phyloP scores from a whole-genome alignment of 2,888 invertebrate genomes.

The Scotopteryx bipunctaria region DNA sequence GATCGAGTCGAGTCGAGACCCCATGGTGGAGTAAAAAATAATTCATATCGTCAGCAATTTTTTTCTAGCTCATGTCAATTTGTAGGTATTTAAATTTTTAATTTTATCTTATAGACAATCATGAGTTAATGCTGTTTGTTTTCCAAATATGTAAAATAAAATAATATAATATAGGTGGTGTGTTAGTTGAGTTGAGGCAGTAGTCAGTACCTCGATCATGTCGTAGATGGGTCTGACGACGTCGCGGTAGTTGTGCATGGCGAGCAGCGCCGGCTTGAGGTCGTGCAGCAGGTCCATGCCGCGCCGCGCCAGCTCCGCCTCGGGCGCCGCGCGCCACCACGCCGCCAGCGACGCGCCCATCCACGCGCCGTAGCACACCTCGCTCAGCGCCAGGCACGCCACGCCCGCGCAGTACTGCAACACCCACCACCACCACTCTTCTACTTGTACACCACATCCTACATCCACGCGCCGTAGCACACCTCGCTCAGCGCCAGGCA shows the following conservation, averaged over 20 bases:
- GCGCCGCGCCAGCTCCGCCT: slow-evolving; percentile 74
- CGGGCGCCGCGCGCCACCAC: slow-evolving; percentile 74
- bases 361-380: slow-evolving; percentile 77
- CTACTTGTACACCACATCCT: too few relatives aligned
- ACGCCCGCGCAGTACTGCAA: slow-evolving; percentile 67
- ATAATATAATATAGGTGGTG: too few relatives aligned
- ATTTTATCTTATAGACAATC: too few relatives aligned
- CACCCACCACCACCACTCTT: not conserved
- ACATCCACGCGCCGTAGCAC: slow-evolving; percentile 76
- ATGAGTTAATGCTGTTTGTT: too few relatives aligned
- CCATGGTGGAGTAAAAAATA: too few relatives aligned
- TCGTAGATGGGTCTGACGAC: slow-evolving; percentile 68
- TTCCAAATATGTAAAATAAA: too few relatives aligned
- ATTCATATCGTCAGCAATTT: too few relatives aligned
- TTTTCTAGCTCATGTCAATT: too few relatives aligned
- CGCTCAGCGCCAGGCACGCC: slow-evolving; percentile 65
- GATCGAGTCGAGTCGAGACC: too few relatives aligned
- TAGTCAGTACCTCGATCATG: slow-evolving; percentile 65
- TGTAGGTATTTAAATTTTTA: too few relatives aligned
- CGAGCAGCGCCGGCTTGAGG: slow-evolving; percentile 75
- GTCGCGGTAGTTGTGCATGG: slow-evolving; percentile 70
- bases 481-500: slow-evolving; percentile 70
- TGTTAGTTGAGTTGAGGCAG: not conserved
- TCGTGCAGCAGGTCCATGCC: slow-evolving; percentile 74
- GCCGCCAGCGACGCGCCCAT: slow-evolving; percentile 70